Conservation (phyloP, 2,888 invertebrate genomes). For the Microctonus hyperodae region DNA sequence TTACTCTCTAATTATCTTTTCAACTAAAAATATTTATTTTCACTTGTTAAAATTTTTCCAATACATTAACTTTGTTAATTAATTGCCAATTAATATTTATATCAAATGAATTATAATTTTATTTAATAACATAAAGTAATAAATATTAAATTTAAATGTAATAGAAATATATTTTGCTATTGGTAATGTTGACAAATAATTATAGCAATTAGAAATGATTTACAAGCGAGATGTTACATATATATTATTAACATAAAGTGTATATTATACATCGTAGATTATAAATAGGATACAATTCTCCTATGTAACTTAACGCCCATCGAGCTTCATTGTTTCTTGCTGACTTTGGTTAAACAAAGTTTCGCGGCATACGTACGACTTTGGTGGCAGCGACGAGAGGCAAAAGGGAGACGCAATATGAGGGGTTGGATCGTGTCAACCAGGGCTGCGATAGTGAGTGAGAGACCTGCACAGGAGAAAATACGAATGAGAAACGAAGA, state of each 20-base stretch:
- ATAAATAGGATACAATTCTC: conserved; percentile 59
- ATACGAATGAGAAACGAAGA: conserved; percentile 31
- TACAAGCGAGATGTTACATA: conserved; percentile 2
- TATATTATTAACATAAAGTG: conserved; percentile 2
- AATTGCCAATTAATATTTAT: background rate
- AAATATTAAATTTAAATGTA: too few relatives aligned
- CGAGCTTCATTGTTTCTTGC: conserved; percentile 55
- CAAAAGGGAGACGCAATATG: conserved; percentile 36
- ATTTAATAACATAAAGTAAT: too few relatives aligned
- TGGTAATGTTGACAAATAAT: background rate
- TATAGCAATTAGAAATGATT: background rate
- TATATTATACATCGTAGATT: conserved; percentile 41
- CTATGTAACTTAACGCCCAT: conserved; percentile 21
- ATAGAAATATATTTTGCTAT: too few relatives aligned
- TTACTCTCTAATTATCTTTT: conserved; percentile 9
- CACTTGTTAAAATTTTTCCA: background rate
- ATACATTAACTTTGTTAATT: background rate
- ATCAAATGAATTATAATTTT: too few relatives aligned
- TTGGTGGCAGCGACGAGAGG: conserved; percentile 37
- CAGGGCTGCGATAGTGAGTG: conserved; percentile 19
- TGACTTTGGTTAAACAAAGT: conserved; percentile 62
- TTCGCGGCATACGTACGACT: conserved; percentile 45
- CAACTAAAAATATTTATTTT: conserved; percentile 6
- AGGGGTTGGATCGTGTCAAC: conserved; percentile 34
- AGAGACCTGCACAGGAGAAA: conserved; percentile 30